Base-by-base conservation (phyloP, 2,888 invertebrate species). In the Athrips mouffetella region DNA sequence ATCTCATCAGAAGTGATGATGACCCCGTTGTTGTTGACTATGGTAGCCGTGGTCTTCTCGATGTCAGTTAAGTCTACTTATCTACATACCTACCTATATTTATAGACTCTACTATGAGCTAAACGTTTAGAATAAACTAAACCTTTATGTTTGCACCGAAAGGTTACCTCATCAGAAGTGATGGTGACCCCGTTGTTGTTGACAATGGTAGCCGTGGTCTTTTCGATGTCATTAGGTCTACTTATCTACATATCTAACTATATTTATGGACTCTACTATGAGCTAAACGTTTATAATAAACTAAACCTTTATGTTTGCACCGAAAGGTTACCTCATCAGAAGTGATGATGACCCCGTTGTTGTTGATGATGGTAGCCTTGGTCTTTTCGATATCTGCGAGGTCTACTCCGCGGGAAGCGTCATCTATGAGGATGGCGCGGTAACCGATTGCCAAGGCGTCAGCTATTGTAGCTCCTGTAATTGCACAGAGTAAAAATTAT, bases 371-470 rank as follows among this genome's bases (percentile, higher is more conserved):
- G 52, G 92, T 92, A 48, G 93, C 89, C 75, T 94, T 95, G 35
- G 95, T 96, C 64, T 91, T 91, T 73, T 95, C 94, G 50, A 98
- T 98, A 70, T 96, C 96, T 15, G 93, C 90, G 21, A 94, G 81
- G 76, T 94, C 94, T 0, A 98, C 96, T 1, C 98, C 98, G 41
- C 97, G 91, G 62, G 95, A 93, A 57, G 97, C 97, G 80, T 98
- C 97, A 62, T 98, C 97, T 7, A 98, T 90, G 23, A 98, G 83
- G 44, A 96, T 90, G 8, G 98, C 95, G 56, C 97, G 91, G 85
- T 96, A 98, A 0, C 97, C 98, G 61, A 95, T 94, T 1, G 95
- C 95, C n/a, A 97, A 78, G 0, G 97, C 94, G 81, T 98, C 96
- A 0, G 93, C 92, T 29, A 96, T 95, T 0, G 98, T 97, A 3